Percentiles rank a stretch among this genome's conserved stretches.
These are phyloP conservation scores for Trachelus tabidus DNA, from an alignment of 2,888 invertebrate genomes.

Conservation along the genomic window DNA sequence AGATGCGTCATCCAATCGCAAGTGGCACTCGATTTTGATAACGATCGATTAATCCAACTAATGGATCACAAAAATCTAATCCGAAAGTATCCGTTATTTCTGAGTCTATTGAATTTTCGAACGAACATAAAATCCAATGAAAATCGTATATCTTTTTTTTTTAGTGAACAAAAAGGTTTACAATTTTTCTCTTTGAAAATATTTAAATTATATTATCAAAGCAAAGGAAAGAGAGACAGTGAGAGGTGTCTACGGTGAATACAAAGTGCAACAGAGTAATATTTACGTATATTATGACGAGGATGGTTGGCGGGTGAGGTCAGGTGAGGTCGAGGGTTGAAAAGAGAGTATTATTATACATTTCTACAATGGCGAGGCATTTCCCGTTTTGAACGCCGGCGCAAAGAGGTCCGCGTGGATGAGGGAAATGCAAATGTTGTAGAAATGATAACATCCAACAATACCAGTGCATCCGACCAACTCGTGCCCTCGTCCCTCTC, in stretches of 20 bases:
- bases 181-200: background rate
- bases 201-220: background rate
- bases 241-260: background rate
- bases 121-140: background rate
- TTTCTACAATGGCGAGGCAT: background rate
- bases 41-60: background rate
- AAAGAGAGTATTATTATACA: background rate
- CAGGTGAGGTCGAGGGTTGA: background rate
- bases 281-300: background rate
- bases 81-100: background rate
- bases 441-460: conserved; percentile 8
- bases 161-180: background rate
- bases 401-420: conserved; percentile 6
- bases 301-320: background rate
- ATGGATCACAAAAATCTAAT: background rate
- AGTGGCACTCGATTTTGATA: background rate
- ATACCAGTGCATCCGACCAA: conserved; percentile 2
- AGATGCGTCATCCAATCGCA: background rate
- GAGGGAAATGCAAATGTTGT: conserved; percentile 6
- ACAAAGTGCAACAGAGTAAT: background rate
- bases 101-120: background rate
- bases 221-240: background rate
- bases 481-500: background rate
- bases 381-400: conserved; percentile 3
- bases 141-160: background rate